These are phyloP conservation scores for Tetramorium simillimum DNA, from an alignment of 1,140 invertebrate species.

Conservation along the genomic window DNA sequence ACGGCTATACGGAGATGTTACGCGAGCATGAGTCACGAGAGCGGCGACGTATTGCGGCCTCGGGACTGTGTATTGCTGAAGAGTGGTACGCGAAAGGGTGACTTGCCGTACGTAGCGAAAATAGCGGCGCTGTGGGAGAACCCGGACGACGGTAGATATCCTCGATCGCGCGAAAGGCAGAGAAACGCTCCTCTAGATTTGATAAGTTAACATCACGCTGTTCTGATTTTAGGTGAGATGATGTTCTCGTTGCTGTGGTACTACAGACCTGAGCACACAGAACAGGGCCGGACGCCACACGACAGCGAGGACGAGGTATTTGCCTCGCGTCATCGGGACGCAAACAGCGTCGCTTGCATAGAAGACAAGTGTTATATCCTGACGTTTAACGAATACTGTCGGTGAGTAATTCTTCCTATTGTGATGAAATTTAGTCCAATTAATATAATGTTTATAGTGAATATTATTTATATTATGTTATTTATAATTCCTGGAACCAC, in stretches of 20 bases:
- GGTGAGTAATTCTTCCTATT: conserved; percentile 87
- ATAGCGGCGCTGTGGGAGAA: conserved; percentile 97
- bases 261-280: conserved; percentile 98
- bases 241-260: conserved; percentile 99
- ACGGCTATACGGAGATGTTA: conserved; percentile 92
- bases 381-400: conserved; percentile 98
- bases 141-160: conserved; percentile 93
- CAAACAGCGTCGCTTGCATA: conserved; percentile 98
- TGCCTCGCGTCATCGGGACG: conserved; percentile 96
- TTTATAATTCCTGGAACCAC: not conserved
- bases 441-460: too few species aligned
- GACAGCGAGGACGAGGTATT: conserved; percentile 97
- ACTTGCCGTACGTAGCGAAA: conserved; percentile 97
- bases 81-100: conserved; percentile 92
- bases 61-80: conserved; percentile 96
- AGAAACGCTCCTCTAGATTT: not conserved
- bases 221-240: conserved; percentile 92
- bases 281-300: conserved; percentile 91
- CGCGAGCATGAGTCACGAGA: conserved; percentile 94
- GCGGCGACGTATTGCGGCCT: conserved; percentile 94
- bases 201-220: conserved; percentile 64
- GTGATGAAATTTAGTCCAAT: not conserved
- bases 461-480: not conserved
- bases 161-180: not conserved
- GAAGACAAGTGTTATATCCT: conserved; percentile 99